phyloP scores from a whole-genome alignment of 2,797 vertebrate genomes.

The Sebastes steindachneri region DNA sequence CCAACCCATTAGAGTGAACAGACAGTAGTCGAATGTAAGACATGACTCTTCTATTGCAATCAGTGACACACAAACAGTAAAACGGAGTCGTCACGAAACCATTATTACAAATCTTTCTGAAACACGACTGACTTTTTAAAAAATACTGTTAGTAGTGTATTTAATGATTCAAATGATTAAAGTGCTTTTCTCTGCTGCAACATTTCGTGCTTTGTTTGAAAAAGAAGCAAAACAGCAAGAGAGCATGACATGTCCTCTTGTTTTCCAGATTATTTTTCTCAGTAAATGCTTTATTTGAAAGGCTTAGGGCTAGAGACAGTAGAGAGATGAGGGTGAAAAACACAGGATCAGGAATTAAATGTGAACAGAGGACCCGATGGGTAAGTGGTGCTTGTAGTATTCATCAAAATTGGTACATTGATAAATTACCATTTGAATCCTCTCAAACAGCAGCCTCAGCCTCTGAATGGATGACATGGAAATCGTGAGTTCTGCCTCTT shows the following conservation, averaged over 20 bases:
- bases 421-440: conserved; percentile 1
- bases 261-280: conserved; percentile 26
- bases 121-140: background rate
- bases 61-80: background rate
- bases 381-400: background rate
- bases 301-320: background rate
- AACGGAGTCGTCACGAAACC: background rate
- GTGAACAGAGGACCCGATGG: background rate
- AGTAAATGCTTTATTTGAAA: conserved; percentile 13
- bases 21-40: background rate
- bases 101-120: background rate
- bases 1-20: background rate
- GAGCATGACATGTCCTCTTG: conserved; percentile 5
- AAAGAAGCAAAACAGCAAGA: background rate
- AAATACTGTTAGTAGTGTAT: background rate
- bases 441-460: background rate
- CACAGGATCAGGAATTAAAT: conserved; percentile 9
- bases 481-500: background rate
- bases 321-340: background rate
- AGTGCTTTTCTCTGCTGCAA: conserved; percentile 1
- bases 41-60: background rate
- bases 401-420: background rate
- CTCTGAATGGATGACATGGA: background rate
- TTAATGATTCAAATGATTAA: conserved; percentile 4
- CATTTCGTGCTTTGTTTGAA: conserved; percentile 24